Base-by-base conservation (phyloP, 2,888 invertebrate genomes). In the Busseola fusca region DNA sequence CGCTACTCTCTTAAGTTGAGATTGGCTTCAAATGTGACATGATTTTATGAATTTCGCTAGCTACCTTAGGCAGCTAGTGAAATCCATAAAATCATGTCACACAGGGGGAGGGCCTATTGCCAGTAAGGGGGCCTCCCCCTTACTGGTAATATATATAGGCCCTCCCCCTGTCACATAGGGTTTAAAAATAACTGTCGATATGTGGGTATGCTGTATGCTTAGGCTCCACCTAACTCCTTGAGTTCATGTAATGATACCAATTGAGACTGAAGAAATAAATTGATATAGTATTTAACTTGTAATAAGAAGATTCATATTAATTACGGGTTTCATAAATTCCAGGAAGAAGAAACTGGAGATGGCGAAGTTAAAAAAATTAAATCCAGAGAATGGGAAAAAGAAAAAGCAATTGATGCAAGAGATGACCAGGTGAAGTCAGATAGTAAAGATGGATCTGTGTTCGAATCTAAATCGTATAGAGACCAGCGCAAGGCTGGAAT, bases 301-400 rank as follows among this genome's bases (percentile, higher is more conserved):
- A 34, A 40, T 48, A 25, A 56, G 2, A 57, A 25, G 1, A 40
- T 34, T 16, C 16, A 56, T 25, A 30, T 21, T 48, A 59, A 66
- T 18, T 25, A 16, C 30, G 34, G 1, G 2, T 45, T 58, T 45
- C 14, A 48, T 67, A 42, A 65, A 69, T 91, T 91, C 64, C 78
- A 95, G 95, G 95, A 96, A 78, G 96, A 96, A 86, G 95, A 96
- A 69, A 81, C 75, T 76, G 90, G 85, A 52, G 96, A 96, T 56
- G 93, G 90, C 80, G 96, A 96, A 75, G 89, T 95, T 16, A 96
- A 95, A 79, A 95, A 94, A 88, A 94, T 96, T 12, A 96, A 95
- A 86, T 88, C 94, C 12, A 90, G 95, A 69, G 96, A 96, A 67
- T 95, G 93, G 92, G 96, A 96, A 70, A 94, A 93, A 83, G 94